Percentiles rank a stretch among this genome's conserved stretches.
phyloP scores from a whole-genome alignment of 2,113 vertebrate species.

The Mystacornis crossleyi region DNA sequence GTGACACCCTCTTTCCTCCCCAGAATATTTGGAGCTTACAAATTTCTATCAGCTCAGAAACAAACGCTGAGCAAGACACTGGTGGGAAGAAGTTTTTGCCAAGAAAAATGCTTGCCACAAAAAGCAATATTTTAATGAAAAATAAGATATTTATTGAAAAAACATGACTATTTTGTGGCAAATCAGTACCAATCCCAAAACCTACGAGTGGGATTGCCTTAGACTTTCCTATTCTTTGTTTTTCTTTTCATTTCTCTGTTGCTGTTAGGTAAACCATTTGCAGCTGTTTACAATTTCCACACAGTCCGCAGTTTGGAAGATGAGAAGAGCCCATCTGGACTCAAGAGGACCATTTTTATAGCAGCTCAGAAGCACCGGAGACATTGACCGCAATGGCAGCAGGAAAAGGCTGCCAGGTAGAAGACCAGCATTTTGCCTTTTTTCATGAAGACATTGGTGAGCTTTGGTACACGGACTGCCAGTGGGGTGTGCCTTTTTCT shows the following conservation, averaged over 20 bases:
- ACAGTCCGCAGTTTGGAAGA: neutral
- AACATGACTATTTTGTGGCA: neutral
- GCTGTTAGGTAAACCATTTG: neutral
- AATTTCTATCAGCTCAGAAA: neutral
- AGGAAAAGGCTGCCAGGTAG: neutral
- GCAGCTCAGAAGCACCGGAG: fast-evolving
- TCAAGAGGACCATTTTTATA: neutral
- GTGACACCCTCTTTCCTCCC: neutral
- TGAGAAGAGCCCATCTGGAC: neutral
- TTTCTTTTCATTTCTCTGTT: neutral
- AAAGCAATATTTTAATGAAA: neutral
- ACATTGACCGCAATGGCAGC: fast-evolving
- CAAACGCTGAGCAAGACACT: neutral
- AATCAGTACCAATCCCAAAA: neutral
- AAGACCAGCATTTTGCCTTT: neutral
- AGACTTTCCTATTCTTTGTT: neutral
- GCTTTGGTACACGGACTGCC: neutral
- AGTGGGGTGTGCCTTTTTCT: neutral
- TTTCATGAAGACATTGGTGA: neutral
- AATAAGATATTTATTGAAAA: neutral
- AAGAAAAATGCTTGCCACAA: neutral
- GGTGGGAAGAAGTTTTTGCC: neutral
- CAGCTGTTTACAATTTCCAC: neutral
- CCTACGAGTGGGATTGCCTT: neutral
- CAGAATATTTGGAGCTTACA: neutral